These are phyloP conservation scores for Anarhynchus alexandrinus DNA, from an alignment of 2,113 vertebrate genomes.

Conservation along the genomic window DNA sequence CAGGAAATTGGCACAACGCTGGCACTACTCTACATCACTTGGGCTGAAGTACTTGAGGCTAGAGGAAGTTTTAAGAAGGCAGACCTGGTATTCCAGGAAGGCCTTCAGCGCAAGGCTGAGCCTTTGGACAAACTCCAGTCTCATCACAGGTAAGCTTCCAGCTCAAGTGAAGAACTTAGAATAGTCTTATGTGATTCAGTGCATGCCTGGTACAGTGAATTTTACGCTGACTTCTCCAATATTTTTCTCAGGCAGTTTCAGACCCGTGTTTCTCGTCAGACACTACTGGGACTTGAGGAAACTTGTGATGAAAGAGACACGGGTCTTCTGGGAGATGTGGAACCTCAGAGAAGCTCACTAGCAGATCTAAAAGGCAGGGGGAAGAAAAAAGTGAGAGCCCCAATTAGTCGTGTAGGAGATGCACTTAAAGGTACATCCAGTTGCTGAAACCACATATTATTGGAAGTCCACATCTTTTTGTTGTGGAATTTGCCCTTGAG, in stretches of 20 bases:
- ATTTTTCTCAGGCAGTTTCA: conserved; percentile 84
- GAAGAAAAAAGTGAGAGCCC: conserved; percentile 84
- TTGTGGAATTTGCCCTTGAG: background rate
- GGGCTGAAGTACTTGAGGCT: conserved; percentile 91
- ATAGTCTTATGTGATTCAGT: background rate
- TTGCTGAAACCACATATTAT: background rate
- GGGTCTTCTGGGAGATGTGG: conserved; percentile 25
- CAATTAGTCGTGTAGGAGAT: conserved; percentile 79
- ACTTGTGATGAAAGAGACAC: conserved; percentile 26
- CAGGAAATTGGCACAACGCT: conserved; percentile 86
- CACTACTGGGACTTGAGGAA: conserved; percentile 77
- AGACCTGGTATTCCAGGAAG: conserved; percentile 87
- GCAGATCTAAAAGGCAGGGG: conserved; percentile 87
- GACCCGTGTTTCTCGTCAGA: conserved; percentile 87
- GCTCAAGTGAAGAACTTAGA: background rate
- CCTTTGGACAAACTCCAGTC: conserved; percentile 86
- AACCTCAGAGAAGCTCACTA: conserved; percentile 81
- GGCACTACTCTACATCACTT: conserved; percentile 88
- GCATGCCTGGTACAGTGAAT: too few species aligned
- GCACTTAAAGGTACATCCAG: conserved; percentile 77
- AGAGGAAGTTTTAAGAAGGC: conserved; percentile 86
- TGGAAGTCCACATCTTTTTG: background rate
- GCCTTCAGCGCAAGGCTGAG: conserved; percentile 82
- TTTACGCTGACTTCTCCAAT: background rate
- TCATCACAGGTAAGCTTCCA: conserved; percentile 82